Evolutionary conservation across 2,797 vertebrate species (phyloP).

Genomic region (Anniella stebbinsi): DNA sequence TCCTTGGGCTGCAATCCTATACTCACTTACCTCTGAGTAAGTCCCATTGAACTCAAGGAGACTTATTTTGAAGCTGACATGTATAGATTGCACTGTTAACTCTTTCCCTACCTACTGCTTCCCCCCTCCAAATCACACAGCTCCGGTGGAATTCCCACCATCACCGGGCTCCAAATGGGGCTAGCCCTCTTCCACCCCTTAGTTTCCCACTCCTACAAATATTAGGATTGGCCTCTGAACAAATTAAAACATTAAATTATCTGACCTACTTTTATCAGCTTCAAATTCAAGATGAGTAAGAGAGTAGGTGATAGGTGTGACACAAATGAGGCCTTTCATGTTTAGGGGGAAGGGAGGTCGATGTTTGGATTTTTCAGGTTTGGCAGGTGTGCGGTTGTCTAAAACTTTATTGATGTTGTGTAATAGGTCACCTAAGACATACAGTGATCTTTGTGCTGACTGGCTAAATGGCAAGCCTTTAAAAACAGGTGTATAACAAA

Average conservation of each 20-base stretch:
- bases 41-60: background rate
- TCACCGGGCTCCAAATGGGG: background rate
- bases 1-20: background rate
- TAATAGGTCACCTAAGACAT: constrained; percentile 12
- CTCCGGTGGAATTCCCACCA: background rate
- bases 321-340: background rate
- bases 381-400: constrained; percentile 25
- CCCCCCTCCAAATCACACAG: background rate
- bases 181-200: background rate
- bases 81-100: background rate
- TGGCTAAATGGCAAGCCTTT: constrained; percentile 37
- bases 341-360: background rate
- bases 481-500: constrained; percentile 52
- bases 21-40: background rate
- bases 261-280: constrained; percentile 22
- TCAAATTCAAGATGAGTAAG: background rate
- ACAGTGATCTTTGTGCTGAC: constrained; percentile 49
- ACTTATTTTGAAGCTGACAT: background rate
- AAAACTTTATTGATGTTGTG: constrained; percentile 37
- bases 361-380: constrained; percentile 2
- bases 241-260: constrained; percentile 16
- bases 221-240: background rate
- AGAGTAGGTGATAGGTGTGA: constrained; percentile 8
- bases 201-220: background rate
- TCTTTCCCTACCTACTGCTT: background rate